Percentiles rank a stretch among this genome's conserved stretches.
Evolutionary conservation across 2,888 invertebrate species (phyloP).

Genomic region (Argyresthia albistria): DNA sequence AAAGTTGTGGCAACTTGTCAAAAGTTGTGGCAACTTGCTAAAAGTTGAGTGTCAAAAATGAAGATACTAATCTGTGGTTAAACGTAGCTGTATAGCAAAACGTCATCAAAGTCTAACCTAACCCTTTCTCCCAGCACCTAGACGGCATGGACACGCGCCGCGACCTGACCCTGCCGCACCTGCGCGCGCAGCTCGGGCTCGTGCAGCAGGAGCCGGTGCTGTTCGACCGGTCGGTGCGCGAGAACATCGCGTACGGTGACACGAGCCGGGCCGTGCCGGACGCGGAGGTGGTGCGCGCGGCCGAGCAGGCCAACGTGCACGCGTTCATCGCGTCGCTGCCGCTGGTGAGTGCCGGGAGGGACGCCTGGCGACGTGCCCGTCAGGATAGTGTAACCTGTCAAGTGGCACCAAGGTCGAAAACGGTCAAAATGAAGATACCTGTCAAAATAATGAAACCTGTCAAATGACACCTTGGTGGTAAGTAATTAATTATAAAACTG

Average conservation of each 20-base stretch:
- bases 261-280: slow-evolving; percentile 73
- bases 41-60: no score
- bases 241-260: slow-evolving; percentile 90
- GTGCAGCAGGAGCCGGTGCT: slow-evolving; percentile 90
- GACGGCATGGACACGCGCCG: slow-evolving; percentile 71
- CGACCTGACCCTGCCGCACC: slow-evolving; percentile 72
- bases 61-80: not conserved
- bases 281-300: slow-evolving; percentile 80
- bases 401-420: no score
- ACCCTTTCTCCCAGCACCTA: slow-evolving; percentile 30
- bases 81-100: not conserved
- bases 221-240: slow-evolving; percentile 83
- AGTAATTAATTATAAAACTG: no score
- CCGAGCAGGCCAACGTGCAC: slow-evolving; percentile 84
- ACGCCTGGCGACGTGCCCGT: no score
- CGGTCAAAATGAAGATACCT: no score
- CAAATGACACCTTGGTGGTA: no score
- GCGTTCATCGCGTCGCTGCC: slow-evolving; percentile 80
- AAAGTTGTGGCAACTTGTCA: no score
- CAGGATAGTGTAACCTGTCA: no score
- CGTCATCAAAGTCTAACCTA: not conserved
- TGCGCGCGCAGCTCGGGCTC: slow-evolving; percentile 82
- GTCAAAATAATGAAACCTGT: no score
- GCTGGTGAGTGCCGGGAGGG: slow-evolving; percentile 69
- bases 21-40: no score